Percentiles rank a stretch among this genome's conserved stretches.
phyloP scores from a whole-genome alignment of 2,888 invertebrate genomes.

The Ashinkailepas kermadecensis region DNA sequence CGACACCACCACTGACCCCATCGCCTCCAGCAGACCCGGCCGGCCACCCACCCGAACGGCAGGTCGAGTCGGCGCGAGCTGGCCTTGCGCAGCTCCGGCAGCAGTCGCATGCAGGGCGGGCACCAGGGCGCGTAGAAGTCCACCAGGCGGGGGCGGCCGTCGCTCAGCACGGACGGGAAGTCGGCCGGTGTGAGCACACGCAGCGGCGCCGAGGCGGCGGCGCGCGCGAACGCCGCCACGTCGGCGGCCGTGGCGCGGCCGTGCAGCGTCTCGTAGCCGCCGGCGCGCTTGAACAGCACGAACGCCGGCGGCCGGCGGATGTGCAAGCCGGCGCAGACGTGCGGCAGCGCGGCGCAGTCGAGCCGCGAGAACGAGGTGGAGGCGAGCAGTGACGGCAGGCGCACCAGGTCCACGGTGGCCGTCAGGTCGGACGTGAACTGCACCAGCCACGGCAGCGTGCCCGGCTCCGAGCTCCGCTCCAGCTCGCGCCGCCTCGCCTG shows the following conservation, averaged over 20 bases:
- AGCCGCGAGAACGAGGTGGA: slow-evolving; percentile 52
- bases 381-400: slow-evolving; percentile 52
- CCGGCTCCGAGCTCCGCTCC: background rate
- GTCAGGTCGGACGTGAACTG: background rate
- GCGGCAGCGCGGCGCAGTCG: slow-evolving; percentile 52
- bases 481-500: background rate
- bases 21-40: background rate
- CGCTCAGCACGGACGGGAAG: slow-evolving; percentile 41
- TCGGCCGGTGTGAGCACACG: slow-evolving; percentile 57
- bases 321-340: slow-evolving; percentile 54
- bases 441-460: background rate
- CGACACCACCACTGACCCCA: too few species aligned
- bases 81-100: slow-evolving; percentile 60
- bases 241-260: slow-evolving; percentile 32
- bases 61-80: slow-evolving; percentile 41
- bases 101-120: slow-evolving; percentile 61
- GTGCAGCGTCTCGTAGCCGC: slow-evolving; percentile 59
- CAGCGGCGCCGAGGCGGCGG: slow-evolving; percentile 50
- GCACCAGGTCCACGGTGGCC: slow-evolving; percentile 49
- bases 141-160: slow-evolving; percentile 51
- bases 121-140: slow-evolving; percentile 75
- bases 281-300: slow-evolving; percentile 63
- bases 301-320: slow-evolving; percentile 55
- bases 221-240: slow-evolving; percentile 54
- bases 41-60: background rate